Conservation (phyloP, 2,888 invertebrate species). For the Erebia epiphron region DNA sequence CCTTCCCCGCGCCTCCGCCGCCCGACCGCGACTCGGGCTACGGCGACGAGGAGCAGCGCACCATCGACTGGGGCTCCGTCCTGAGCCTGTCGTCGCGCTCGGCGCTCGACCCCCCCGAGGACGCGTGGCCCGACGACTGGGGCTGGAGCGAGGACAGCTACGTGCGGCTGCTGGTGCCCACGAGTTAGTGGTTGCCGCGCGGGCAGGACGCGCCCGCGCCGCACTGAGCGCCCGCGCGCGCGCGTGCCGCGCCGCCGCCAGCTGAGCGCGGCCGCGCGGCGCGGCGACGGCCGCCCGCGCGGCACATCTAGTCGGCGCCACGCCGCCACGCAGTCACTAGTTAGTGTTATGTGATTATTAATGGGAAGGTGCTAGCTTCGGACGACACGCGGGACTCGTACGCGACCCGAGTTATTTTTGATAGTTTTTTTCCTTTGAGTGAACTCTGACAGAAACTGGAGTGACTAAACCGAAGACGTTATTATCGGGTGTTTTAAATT, state of each 20-base stretch:
- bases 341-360: slow-evolving; percentile 81
- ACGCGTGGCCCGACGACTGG: slow-evolving; percentile 87
- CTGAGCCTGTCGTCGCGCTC: slow-evolving; percentile 93
- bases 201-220: slow-evolving; percentile 77
- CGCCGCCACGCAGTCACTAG: slow-evolving; percentile 75
- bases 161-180: slow-evolving; percentile 88
- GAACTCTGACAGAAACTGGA: slow-evolving; percentile 72
- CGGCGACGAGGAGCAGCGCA: slow-evolving; percentile 90
- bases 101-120: slow-evolving; percentile 92
- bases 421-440: slow-evolving; percentile 82
- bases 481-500: slow-evolving; percentile 78
- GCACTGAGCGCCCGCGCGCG: slow-evolving; percentile 76
- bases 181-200: slow-evolving; percentile 84
- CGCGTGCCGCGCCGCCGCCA: slow-evolving; percentile 60
- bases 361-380: slow-evolving; percentile 83
- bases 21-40: slow-evolving; percentile 89
- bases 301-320: slow-evolving; percentile 63
- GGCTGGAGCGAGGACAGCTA: slow-evolving; percentile 87
- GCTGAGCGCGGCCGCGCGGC: slow-evolving; percentile 56
- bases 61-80: slow-evolving; percentile 96
- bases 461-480: slow-evolving; percentile 79
- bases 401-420: slow-evolving; percentile 83
- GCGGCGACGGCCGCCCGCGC: slow-evolving; percentile 51
- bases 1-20: slow-evolving; percentile 83
- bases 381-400: slow-evolving; percentile 80